Evolutionary conservation across 1,140 invertebrate species (phyloP).

Genomic region (Heterodera schachtii): DNA sequence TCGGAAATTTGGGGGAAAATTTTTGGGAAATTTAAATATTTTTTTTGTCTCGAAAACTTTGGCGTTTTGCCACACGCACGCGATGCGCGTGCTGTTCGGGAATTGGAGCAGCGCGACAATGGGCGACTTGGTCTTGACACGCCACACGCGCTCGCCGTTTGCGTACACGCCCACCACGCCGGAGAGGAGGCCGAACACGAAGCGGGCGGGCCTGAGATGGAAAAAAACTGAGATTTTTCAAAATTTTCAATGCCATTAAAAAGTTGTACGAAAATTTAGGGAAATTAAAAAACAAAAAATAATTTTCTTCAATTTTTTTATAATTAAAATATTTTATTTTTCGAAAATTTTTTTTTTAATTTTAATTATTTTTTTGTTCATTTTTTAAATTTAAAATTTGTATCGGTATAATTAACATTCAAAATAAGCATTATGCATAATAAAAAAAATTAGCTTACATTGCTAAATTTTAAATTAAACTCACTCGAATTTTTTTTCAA

Average conservation of each 20-base stretch:
- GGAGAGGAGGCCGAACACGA: conserved; percentile 49
- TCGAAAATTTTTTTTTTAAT: too few species aligned
- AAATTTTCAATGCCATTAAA: not conserved
- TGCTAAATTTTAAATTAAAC: too few species aligned
- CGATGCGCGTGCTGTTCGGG: conserved; percentile 35
- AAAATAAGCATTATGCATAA: too few species aligned
- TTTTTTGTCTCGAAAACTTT: conserved; percentile 36
- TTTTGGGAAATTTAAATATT: not conserved
- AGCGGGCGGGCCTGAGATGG: conserved; percentile 24
- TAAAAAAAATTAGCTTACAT: too few species aligned
- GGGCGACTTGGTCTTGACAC: conserved; percentile 51
- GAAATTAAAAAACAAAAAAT: not conserved
- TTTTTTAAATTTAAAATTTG: too few species aligned
- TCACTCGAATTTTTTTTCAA: too few species aligned
- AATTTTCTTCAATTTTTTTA: not conserved
- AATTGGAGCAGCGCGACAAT: conserved; percentile 48
- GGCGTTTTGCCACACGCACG: conserved; percentile 53
- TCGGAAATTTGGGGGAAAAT: conserved; percentile 39
- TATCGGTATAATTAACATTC: too few species aligned
- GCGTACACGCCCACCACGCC: conserved; percentile 53
- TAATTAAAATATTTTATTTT: not conserved
- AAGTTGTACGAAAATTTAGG: too few species aligned
- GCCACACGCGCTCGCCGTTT: conserved; percentile 46
- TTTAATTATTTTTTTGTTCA: too few species aligned
- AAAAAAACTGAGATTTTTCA: not conserved